Percentiles rank a stretch among this genome's conserved stretches.
Conservation (phyloP, 2,113 vertebrate genomes). For the Sander vitreus region DNA sequence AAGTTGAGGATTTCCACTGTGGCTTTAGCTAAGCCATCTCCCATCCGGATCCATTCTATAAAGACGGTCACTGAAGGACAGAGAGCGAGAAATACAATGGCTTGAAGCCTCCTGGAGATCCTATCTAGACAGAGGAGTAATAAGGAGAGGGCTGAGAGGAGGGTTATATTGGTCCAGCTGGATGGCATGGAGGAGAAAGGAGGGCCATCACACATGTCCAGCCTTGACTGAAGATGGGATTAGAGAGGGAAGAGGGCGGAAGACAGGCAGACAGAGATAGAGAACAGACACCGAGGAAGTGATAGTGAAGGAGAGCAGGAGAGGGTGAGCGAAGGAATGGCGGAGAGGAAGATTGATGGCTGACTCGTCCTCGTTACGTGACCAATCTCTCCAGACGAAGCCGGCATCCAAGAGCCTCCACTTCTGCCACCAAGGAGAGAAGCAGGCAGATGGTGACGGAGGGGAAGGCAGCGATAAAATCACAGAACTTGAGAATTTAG, state of each 20-base stretch:
- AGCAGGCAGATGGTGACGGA: conserved; percentile 60
- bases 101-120: conserved; percentile 60
- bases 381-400: conserved; percentile 39
- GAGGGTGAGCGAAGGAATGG: conserved; percentile 49
- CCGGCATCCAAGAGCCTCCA: conserved; percentile 37
- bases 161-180: conserved; percentile 59
- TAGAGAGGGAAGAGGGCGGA: conserved; percentile 42
- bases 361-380: conserved; percentile 64
- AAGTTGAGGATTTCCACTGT: conserved; percentile 62
- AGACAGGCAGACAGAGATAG: conserved; percentile 57
- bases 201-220: conserved; percentile 63
- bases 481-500: conserved; percentile 23
- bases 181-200: conserved; percentile 49
- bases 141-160: conserved; percentile 53
- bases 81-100: conserved; percentile 57
- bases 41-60: conserved; percentile 54
- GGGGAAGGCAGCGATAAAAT: conserved; percentile 56
- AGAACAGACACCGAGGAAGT: conserved; percentile 57
- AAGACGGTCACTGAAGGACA: conserved; percentile 54
- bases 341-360: conserved; percentile 78
- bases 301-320: conserved; percentile 63
- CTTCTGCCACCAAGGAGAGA: conserved; percentile 36
- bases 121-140: conserved; percentile 69
- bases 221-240: conserved; percentile 65
- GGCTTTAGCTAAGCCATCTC: conserved; percentile 63